These are phyloP conservation scores for Idaea straminata DNA, from an alignment of 2,888 invertebrate species.

Conservation along the genomic window DNA sequence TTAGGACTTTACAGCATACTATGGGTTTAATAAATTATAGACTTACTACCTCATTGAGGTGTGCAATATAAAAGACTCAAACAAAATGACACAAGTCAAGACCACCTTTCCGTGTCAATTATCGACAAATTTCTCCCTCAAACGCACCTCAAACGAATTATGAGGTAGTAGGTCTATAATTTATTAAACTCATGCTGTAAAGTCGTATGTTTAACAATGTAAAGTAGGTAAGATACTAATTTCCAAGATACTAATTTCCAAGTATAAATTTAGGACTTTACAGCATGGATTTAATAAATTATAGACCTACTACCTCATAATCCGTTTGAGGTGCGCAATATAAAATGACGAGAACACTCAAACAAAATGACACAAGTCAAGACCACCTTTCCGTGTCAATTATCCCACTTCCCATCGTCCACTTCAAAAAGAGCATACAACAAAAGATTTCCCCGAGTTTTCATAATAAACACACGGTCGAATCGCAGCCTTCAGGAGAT, in stretches of 20 bases:
- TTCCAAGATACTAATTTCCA: too few relatives aligned
- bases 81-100: conserved; percentile 15
- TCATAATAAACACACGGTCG: conserved; percentile 48
- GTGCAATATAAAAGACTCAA: conserved; percentile 4
- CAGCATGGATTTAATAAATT: too few relatives aligned
- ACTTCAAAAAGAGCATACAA: conserved; percentile 32
- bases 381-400: conserved; percentile 26
- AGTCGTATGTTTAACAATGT: too few relatives aligned
- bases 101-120: conserved; percentile 26
- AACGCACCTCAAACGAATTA: too few relatives aligned
- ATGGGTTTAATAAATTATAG: too few relatives aligned
- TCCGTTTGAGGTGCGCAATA: neutral
- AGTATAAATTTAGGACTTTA: too few relatives aligned
- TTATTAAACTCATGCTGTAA: too few relatives aligned
- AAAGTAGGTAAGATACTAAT: too few relatives aligned
- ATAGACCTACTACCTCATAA: too few relatives aligned
- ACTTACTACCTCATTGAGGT: neutral
- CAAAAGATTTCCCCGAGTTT: conserved; percentile 35
- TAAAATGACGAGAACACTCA: conserved; percentile 3
- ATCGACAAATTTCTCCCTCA: too few relatives aligned
- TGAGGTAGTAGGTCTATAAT: too few relatives aligned
- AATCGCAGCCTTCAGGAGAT: conserved; percentile 51
- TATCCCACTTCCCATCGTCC: conserved; percentile 27
- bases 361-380: conserved; percentile 12
- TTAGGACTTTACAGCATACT: too few relatives aligned